Percentiles rank a stretch among this genome's conserved stretches.
phyloP scores from a whole-genome alignment of 1,140 invertebrate genomes.

The Cydia fagiglandana region DNA sequence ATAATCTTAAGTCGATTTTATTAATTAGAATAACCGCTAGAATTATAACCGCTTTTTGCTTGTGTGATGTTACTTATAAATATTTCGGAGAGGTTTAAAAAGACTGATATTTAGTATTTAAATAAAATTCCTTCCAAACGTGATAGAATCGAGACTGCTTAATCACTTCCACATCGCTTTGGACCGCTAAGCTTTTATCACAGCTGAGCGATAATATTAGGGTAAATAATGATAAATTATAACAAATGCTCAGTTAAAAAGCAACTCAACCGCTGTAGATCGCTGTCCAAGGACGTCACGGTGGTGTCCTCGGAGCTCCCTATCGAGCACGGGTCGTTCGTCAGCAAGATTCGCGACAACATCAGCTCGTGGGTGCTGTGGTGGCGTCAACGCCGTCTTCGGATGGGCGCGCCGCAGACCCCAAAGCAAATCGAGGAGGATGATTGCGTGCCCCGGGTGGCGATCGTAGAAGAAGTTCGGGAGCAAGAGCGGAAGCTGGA shows the following conservation, averaged over 20 bases:
- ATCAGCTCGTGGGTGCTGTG: slow-evolving; percentile 75
- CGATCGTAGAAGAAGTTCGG: slow-evolving; percentile 56
- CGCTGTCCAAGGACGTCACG: slow-evolving; percentile 41
- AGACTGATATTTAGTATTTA: slow-evolving; percentile 23
- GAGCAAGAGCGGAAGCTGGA: slow-evolving; percentile 65
- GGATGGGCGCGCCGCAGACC: slow-evolving; percentile 76
- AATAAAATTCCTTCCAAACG: slow-evolving; percentile 25
- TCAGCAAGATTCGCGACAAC: slow-evolving; percentile 73
- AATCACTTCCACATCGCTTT: slow-evolving; percentile 49
- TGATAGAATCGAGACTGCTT: slow-evolving; percentile 29
- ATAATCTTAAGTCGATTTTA: slow-evolving; percentile 54
- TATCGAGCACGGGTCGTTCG: slow-evolving; percentile 38
- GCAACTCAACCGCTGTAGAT: slow-evolving; percentile 39
- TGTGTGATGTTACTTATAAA: slow-evolving; percentile 38
- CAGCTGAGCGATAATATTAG: slow-evolving; percentile 15
- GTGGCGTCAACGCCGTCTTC: slow-evolving; percentile 74
- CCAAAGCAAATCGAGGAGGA: slow-evolving; percentile 68
- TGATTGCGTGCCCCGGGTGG: slow-evolving; percentile 63
- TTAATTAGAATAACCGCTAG: slow-evolving; percentile 47
- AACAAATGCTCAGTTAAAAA: background rate
- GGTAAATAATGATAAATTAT: slow-evolving; percentile 12
- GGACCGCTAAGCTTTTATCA: slow-evolving; percentile 30
- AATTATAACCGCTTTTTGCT: slow-evolving; percentile 50
- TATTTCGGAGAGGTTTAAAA: slow-evolving; percentile 17
- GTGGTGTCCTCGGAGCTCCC: slow-evolving; percentile 52